A percentile compares a stretch with the other conserved stretches of the same genome.
Conservation (phyloP, 2,888 invertebrate genomes). For the Aproaerema taeniolella region DNA sequence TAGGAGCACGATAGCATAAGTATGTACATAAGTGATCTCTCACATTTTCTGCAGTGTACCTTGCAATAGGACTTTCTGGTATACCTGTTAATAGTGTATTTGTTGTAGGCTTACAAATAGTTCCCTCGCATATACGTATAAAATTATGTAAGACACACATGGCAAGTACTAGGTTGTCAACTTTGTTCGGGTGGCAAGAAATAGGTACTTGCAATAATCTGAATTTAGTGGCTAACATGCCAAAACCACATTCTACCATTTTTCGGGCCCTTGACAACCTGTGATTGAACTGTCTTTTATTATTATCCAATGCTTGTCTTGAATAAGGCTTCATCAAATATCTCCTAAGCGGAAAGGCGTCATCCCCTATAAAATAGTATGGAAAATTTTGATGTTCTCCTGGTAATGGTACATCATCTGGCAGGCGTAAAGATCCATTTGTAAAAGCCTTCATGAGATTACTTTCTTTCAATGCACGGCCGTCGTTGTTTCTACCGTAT, state of each 20-base stretch:
- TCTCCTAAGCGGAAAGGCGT: slow-evolving; percentile 17
- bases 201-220: slow-evolving; percentile 10
- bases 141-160: slow-evolving; percentile 14
- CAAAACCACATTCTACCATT: slow-evolving; percentile 18
- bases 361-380: slow-evolving; percentile 16
- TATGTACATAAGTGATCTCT: slow-evolving; percentile 2
- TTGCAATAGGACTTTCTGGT: slow-evolving; percentile 1
- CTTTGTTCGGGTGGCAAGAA: slow-evolving; percentile 13
- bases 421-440: slow-evolving; percentile 16
- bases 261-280: slow-evolving; percentile 16
- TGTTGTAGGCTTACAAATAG: background rate
- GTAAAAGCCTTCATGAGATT: slow-evolving; percentile 13
- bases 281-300: slow-evolving; percentile 16
- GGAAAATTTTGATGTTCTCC: slow-evolving; percentile 13
- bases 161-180: slow-evolving; percentile 15
- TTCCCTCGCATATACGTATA: slow-evolving; percentile 6
- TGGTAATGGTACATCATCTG: slow-evolving; percentile 13
- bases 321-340: slow-evolving; percentile 18
- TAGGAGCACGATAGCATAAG: background rate
- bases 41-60: background rate
- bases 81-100: background rate
- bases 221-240: slow-evolving; percentile 16
- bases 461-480: slow-evolving; percentile 12
- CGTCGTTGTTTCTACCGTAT: slow-evolving; percentile 26
- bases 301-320: slow-evolving; percentile 12